Evolutionary conservation across 2,113 vertebrate species (phyloP), one percentile per base, ranked within the genome.

Genomic region (Gymnocephalus cernua): DNA sequence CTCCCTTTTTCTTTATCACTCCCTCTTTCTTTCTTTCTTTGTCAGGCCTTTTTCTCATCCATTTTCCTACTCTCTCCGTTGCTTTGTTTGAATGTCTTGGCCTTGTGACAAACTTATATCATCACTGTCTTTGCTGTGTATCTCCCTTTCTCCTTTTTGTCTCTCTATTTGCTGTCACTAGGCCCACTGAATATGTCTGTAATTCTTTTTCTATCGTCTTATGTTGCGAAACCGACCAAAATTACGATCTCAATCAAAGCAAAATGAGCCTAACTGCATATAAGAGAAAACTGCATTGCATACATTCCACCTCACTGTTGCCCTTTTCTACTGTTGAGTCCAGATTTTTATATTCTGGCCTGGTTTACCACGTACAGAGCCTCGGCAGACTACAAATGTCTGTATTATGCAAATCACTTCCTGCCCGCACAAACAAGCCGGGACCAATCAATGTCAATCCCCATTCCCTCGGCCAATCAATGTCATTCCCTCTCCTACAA

Each of bases 391-490:
- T 94, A 86, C 65, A 57, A 91, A 93, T 93, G 90, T 90, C 86
- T 65, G 88, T 86, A 94, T 93, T 93, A 94, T 93, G 91, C 91
- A 93, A 93, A 94, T 90, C 68, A 91, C 84, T 93, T 92, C 90
- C 89, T 91, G 74, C 65, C 86, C 84, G 72, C 89, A 89, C 90
- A 93, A 92, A 94, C 90, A 94, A 91, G 91, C 90, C 90, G 65
- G 87, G 86, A 91, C 92, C 92, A 94, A 93, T 94, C 93, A 94
- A 94, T 94, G 91, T 93, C 93, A 94, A 94, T 93, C 89, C 88
- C 82, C 90, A 85, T 88, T 90, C 90, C 90, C 88, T 90, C 50
- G 62, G 87, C 92, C 93, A 93, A 94, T 94, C 93, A 94, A 93
- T 93, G 92, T 92, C 93, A 92, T 92, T 92, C 90, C 86, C 79